phyloP scores from a whole-genome alignment of 2,888 invertebrate species.

The Caenorhabditis sp. region DNA sequence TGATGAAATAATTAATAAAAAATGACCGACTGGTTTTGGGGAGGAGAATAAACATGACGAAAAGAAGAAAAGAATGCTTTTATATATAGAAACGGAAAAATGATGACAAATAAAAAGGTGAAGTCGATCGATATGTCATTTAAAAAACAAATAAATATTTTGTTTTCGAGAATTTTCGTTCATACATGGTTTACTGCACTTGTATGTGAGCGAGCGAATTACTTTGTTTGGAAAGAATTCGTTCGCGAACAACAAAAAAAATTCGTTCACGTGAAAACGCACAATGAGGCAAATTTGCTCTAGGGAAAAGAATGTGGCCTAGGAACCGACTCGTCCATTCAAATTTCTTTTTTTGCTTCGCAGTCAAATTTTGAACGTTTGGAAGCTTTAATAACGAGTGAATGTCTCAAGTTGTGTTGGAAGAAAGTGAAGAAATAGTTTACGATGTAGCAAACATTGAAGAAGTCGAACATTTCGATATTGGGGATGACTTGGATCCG shows the following conservation, averaged over 20 bases:
- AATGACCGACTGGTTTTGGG: slow-evolving; percentile 9
- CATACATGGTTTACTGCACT: too few species aligned
- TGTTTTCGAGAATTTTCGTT: background rate
- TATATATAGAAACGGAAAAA: slow-evolving; percentile 5
- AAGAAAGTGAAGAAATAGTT: slow-evolving; percentile 23
- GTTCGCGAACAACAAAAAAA: too few species aligned
- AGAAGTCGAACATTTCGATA: slow-evolving; percentile 48
- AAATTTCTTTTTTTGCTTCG: background rate
- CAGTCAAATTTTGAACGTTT: background rate
- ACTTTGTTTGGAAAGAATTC: too few species aligned
- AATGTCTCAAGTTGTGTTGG: slow-evolving; percentile 13
- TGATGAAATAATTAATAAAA: slow-evolving; percentile 2
- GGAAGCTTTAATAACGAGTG: slow-evolving; percentile 9
- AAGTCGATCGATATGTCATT: slow-evolving; percentile 6
- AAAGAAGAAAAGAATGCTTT: background rate
- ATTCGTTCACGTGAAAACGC: too few species aligned
- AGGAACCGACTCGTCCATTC: background rate
- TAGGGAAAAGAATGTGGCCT: background rate
- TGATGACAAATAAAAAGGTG: slow-evolving; percentile 1
- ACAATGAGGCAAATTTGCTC: background rate
- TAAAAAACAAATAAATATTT: background rate
- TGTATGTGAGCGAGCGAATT: too few species aligned
- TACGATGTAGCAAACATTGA: slow-evolving; percentile 35
- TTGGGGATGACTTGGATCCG: slow-evolving; percentile 42
- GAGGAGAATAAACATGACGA: background rate